phyloP scores from a whole-genome alignment of 1,140 invertebrate species.

The Tenebrio molitor region DNA sequence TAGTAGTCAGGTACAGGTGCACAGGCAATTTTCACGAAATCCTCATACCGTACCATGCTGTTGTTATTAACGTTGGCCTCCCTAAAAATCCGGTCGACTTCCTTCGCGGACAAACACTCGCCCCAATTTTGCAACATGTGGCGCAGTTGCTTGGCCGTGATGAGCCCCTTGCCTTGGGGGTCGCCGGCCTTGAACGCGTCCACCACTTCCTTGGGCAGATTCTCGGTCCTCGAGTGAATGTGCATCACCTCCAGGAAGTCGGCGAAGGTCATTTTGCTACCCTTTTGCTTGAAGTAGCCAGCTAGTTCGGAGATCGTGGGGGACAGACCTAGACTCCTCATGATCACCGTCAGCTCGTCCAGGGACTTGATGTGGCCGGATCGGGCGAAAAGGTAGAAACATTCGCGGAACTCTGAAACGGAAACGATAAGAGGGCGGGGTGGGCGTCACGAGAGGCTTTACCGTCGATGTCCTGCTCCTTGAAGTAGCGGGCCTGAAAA shows the following conservation, averaged over 20 bases:
- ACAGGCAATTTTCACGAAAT: conserved; percentile 94
- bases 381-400: conserved; percentile 92
- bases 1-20: conserved; percentile 97
- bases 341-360: conserved; percentile 93
- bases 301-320: conserved; percentile 93
- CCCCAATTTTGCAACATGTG: conserved; percentile 93
- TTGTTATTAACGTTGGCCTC: conserved; percentile 91
- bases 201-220: conserved; percentile 89
- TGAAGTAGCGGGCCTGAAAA: conserved; percentile 83
- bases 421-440: conserved; percentile 21
- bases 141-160: conserved; percentile 86
- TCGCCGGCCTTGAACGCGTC: conserved; percentile 92
- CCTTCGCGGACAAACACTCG: conserved; percentile 89
- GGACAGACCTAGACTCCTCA: conserved; percentile 93
- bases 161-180: conserved; percentile 78
- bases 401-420: conserved; percentile 91
- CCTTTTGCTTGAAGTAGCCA: conserved; percentile 79
- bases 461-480: conserved; percentile 89
- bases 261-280: conserved; percentile 94
- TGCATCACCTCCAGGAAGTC: conserved; percentile 97
- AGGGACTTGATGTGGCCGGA: conserved; percentile 88
- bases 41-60: conserved; percentile 89
- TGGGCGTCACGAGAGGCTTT: conserved; percentile 54
- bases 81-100: conserved; percentile 94
- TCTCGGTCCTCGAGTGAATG: conserved; percentile 87